phyloP scores from a whole-genome alignment of 1,140 invertebrate genomes.

The Pygmarrhopalites habei region DNA sequence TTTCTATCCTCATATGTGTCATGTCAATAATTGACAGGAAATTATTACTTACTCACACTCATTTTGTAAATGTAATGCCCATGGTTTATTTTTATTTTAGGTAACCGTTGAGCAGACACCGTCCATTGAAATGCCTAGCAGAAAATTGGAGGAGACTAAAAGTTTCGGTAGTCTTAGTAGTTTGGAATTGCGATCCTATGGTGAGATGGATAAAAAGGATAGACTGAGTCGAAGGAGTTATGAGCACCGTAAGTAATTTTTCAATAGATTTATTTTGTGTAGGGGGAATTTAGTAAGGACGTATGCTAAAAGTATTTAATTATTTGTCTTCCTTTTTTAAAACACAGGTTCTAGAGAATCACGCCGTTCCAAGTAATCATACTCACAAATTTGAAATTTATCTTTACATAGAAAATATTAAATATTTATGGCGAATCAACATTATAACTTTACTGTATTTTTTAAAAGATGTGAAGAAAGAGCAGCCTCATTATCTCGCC shows the following conservation, averaged over 20 bases:
- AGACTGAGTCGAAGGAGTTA: conserved; percentile 31
- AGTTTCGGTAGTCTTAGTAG: conserved; percentile 36
- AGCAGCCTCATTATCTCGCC: conserved; percentile 73
- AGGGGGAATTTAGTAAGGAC: too few species aligned
- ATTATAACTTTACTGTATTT: neutral
- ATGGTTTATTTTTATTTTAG: conserved; percentile 9
- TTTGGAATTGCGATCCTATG: conserved; percentile 31
- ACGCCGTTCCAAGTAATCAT: conserved; percentile 20
- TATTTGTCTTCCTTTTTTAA: too few species aligned
- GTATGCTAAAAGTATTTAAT: too few species aligned
- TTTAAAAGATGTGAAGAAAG: conserved; percentile 62
- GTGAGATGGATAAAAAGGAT: conserved; percentile 31
- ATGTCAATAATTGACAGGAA: too few species aligned
- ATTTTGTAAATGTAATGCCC: neutral
- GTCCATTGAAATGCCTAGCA: conserved; percentile 20
- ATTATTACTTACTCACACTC: too few species aligned
- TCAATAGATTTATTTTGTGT: too few species aligned
- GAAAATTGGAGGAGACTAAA: conserved; percentile 35
- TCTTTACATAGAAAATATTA: too few species aligned
- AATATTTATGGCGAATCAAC: neutral
- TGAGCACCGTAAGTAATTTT: too few species aligned
- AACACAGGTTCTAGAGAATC: conserved; percentile 33
- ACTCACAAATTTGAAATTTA: too few species aligned
- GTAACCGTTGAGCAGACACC: conserved; percentile 36
- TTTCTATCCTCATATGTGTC: neutral